phyloP scores from a whole-genome alignment of 2,888 invertebrate species.

The Campaea margaritaria region DNA sequence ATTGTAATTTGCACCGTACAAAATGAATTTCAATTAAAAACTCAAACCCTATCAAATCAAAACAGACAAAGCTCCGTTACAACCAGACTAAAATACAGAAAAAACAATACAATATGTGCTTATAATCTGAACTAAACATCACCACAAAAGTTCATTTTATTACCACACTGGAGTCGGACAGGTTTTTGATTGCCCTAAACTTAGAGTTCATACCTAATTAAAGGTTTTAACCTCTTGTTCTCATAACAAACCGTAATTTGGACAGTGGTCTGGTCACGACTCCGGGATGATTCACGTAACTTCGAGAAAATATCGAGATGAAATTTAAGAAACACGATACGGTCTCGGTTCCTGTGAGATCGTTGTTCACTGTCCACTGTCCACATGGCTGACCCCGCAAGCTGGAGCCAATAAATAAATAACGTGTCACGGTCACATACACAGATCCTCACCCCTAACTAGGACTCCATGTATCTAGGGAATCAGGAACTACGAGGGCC shows the following conservation, averaged over 20 bases:
- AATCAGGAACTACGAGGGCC: no score
- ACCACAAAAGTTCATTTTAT: conserved; percentile 35
- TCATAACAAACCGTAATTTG: conserved; percentile 24
- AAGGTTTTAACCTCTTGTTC: conserved; percentile 24
- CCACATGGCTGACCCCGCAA: no score
- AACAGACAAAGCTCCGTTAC: background rate
- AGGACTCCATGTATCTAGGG: no score
- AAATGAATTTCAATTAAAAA: no score
- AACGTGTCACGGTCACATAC: no score
- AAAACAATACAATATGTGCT: conserved; percentile 7
- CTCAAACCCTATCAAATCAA: no score
- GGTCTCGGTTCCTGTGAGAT: no score
- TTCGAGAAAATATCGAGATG: conserved; percentile 23
- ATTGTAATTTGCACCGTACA: no score
- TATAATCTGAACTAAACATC: conserved; percentile 5
- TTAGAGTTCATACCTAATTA: conserved; percentile 27
- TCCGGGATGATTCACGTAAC: conserved; percentile 31
- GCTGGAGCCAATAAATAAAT: no score
- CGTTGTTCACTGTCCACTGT: no score
- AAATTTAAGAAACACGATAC: background rate
- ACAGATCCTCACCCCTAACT: no score
- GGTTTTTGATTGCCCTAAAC: conserved; percentile 55
- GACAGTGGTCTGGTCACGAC: conserved; percentile 29
- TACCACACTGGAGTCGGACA: conserved; percentile 46
- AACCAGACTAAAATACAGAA: background rate